Evolutionary conservation across 2,797 vertebrate species (phyloP).

Genomic region (Propithecus deckenii): DNA sequence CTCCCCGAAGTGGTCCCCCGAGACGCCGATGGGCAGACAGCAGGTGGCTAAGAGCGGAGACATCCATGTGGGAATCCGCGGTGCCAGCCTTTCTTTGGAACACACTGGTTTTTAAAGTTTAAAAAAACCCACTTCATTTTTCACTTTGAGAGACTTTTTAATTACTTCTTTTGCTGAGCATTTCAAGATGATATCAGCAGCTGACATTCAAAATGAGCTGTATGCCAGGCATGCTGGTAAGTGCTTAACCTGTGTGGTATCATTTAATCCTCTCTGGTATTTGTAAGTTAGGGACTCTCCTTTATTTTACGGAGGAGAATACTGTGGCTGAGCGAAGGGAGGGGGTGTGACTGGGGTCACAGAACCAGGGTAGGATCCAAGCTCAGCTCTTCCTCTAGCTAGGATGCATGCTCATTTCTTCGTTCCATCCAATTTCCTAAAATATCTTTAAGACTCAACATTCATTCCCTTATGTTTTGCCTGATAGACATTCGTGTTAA

Average conservation of each 20-base stretch:
- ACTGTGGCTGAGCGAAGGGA: not conserved
- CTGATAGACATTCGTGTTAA: not conserved
- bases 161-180: not conserved
- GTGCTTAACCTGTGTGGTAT: not conserved
- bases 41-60: not conserved
- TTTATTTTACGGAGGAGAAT: not conserved
- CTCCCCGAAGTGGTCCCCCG: not conserved
- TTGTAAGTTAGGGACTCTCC: not conserved
- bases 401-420: not conserved
- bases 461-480: not conserved
- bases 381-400: not conserved
- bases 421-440: not conserved
- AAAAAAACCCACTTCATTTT: not conserved
- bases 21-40: not conserved
- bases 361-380: not conserved
- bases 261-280: not conserved
- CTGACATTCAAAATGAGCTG: not conserved
- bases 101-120: not conserved
- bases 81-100: not conserved
- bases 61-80: rapidly evolving
- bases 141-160: not conserved
- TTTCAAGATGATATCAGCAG: not conserved
- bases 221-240: not conserved
- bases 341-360: not conserved
- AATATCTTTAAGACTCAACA: not conserved